Conservation (phyloP, 2,797 vertebrate species). For the Arremon aurantiirostris region DNA sequence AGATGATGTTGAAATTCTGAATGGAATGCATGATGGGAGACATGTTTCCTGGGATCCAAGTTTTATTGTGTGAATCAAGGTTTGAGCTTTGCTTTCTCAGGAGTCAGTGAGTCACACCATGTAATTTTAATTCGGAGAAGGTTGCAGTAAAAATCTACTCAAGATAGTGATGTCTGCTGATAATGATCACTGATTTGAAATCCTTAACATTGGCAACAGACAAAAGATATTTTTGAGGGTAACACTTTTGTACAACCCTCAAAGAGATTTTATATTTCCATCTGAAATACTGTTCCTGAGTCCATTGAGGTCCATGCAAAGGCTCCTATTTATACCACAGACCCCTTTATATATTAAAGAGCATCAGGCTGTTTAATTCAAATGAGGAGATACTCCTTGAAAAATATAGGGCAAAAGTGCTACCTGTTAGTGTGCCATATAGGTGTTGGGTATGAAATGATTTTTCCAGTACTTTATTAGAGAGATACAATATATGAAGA, state of each 20-base stretch:
- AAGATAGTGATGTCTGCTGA: background rate
- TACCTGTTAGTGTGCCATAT: background rate
- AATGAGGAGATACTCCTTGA: background rate
- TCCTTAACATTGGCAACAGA: background rate
- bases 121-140: background rate
- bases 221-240: background rate
- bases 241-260: background rate
- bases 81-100: conserved; percentile 20
- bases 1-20: conserved; percentile 70
- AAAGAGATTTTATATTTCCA: background rate
- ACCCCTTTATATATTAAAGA: background rate
- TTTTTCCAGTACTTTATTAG: background rate
- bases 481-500: background rate
- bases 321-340: background rate
- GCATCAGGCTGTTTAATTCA: background rate
- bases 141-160: background rate
- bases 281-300: background rate
- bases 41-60: conserved; percentile 79
- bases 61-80: conserved; percentile 64
- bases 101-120: background rate
- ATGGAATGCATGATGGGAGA: conserved; percentile 78
- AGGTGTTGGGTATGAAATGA: background rate
- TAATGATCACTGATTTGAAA: background rate
- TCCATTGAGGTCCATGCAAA: background rate
- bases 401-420: background rate